phyloP scores from a whole-genome alignment of 2,888 invertebrate genomes.

The Argyresthia albistria region DNA sequence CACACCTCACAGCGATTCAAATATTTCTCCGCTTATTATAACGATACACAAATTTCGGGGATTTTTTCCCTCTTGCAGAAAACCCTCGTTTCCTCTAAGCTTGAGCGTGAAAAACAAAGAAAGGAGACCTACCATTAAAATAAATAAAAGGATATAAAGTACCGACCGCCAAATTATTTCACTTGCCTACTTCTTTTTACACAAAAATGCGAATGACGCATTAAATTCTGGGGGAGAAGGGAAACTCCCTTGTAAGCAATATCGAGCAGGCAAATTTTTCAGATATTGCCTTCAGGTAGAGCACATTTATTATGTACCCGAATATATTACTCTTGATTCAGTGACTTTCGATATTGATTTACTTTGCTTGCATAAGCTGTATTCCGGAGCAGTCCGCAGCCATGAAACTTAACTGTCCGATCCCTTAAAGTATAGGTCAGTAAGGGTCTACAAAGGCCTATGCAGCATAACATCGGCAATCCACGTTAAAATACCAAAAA shows the following conservation, averaged over 20 bases:
- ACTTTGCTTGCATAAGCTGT: conserved; percentile 67
- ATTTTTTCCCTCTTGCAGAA: conserved; percentile 29
- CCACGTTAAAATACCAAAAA: too few relatives aligned
- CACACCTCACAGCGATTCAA: conserved; percentile 32
- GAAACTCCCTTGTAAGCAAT: conserved; percentile 73
- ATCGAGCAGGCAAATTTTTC: conserved; percentile 73
- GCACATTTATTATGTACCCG: conserved; percentile 74
- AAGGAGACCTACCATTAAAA: conserved; percentile 68
- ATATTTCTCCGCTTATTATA: conserved; percentile 28
- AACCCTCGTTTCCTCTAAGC: conserved; percentile 45
- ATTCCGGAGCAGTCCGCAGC: conserved; percentile 46
- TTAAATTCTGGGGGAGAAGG: conserved; percentile 72
- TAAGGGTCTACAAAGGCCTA: too few relatives aligned
- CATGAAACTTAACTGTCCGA: conserved; percentile 36
- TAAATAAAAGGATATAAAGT: conserved; percentile 71
- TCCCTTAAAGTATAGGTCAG: conserved; percentile 30
- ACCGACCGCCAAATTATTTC: conserved; percentile 69
- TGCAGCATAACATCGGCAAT: too few relatives aligned
- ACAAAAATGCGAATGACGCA: conserved; percentile 72
- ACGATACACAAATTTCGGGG: conserved; percentile 42
- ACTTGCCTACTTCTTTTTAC: conserved; percentile 71
- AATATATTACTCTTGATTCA: conserved; percentile 74
- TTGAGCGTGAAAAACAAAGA: conserved; percentile 55
- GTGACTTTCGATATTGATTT: conserved; percentile 73
- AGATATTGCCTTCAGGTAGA: conserved; percentile 73